Evolutionary conservation across 2,888 invertebrate species (phyloP), one percentile per base, ranked within the genome.

Genomic region (Carpatolechia fugitivella): DNA sequence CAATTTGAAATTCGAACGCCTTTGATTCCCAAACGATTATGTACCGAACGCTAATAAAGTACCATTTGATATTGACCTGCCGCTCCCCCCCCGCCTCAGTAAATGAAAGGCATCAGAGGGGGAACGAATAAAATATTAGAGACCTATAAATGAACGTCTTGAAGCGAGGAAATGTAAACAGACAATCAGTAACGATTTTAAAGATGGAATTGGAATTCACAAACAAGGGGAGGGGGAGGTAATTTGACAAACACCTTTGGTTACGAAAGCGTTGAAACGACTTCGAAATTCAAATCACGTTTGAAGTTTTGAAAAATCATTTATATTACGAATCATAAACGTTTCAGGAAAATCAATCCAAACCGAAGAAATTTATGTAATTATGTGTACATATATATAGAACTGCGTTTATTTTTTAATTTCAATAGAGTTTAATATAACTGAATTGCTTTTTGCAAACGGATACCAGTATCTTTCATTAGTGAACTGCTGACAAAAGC

Each of bases 131-230:
- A 67, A 64, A 71, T 62, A 67, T 67, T 64, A 64, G 57, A 68
- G 72, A 65, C 65, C 76, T 66, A 72, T 71, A 71, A 78, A 73
- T 76, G 75, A 74, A 64, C 74, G 72, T 72, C 76, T 80, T 78
- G 71, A 76, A 80, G 79, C 87, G 78, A 74, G 79, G 79, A 74
- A 84, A 83, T 80, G 86, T 82, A 87, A 89, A 88, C 84, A 88
- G 81, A 88, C 86, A 89, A 86, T 88, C 88, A 88, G 82, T 76
- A 78, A 75, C 76, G 75, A 81, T 82, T 88, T 87, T 82, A 83
- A 85, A 84, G 80, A 84, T 82, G 80, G 80, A 85, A 82, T 80
- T 79, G 74, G 74, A 78, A 74, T 74, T 74, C 58, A 68, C 67
- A 65, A 67, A 67, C 63, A 69, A 70, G 69, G 67, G 65, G 57